phyloP scores from a whole-genome alignment of 1,140 invertebrate species.

The Drosophila setifemur region DNA sequence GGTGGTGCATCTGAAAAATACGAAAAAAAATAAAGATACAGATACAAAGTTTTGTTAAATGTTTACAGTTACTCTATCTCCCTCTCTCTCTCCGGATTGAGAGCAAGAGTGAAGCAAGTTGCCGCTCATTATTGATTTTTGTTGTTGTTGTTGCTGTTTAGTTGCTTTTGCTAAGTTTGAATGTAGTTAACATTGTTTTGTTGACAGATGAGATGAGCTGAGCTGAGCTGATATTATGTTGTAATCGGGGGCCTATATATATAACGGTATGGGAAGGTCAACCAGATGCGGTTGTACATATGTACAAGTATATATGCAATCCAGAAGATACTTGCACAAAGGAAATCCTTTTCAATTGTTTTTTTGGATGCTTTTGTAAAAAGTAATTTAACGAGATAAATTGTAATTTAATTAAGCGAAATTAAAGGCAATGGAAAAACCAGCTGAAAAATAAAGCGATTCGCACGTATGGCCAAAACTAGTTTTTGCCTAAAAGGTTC shows the following conservation, averaged over 20 bases:
- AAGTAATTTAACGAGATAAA: no score
- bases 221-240: conserved; percentile 55
- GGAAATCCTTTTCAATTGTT: neutral
- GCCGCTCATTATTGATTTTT: conserved; percentile 38
- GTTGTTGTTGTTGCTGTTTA: conserved; percentile 12
- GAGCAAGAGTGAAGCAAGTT: conserved; percentile 47
- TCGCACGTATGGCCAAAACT: neutral
- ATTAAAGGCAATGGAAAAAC: neutral
- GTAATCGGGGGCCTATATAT: conserved; percentile 63
- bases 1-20: conserved; percentile 12
- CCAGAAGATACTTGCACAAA: neutral
- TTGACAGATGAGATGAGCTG: conserved; percentile 48
- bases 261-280: conserved; percentile 74
- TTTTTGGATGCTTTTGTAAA: neutral
- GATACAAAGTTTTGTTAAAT: conserved; percentile 17
- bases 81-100: conserved; percentile 9
- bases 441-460: neutral
- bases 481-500: conserved; percentile 37
- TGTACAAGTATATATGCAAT: neutral
- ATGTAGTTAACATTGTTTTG: neutral
- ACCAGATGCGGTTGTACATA: conserved; percentile 47
- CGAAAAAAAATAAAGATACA: conserved; percentile 17
- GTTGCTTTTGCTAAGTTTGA: conserved; percentile 27
- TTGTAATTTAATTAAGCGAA: neutral
- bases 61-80: conserved; percentile 63